Base-by-base conservation (phyloP, 35 echinoderm and acorn worm genomes). In the Lytechinus pictus region DNA sequence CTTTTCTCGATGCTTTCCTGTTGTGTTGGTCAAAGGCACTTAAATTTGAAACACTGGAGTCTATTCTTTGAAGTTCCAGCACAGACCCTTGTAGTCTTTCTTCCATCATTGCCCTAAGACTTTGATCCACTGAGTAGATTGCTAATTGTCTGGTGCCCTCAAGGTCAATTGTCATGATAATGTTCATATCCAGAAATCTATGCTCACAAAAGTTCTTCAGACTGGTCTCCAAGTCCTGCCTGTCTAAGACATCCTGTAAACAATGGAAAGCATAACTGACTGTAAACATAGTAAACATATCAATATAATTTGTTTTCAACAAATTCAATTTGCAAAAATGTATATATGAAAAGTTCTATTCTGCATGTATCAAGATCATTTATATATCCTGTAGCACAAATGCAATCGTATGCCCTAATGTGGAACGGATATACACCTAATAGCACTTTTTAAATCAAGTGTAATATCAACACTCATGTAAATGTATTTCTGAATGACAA, bases 1-100 rank as follows among this genome's bases (percentile, higher is more conserved):
- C 92, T 57, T 93, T 93, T 44, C 92, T 54, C 56, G 92, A 93
- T 93, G 92, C 92, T 93, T 93, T 93, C 92, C 92, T 93, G 54
- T 93, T 93, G 10, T 93, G 52, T 54, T 93, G 92, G 57, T 93
- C 54, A 57, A 93, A 93, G 92, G 92, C 92, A 93, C 92, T 93
- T 57, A 93, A 54, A 93, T 57, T 93, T 33, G 92, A 21, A 93
- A 93, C 92, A 93, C 10, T 57, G 55, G 53, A 93, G 52, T 93
- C 54, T 93, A 93, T 54, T 57, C 92, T 93, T 16, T 93, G 54
- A 55, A 93, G 92, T 14, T 93, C 92, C 4, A 93, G 24, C 1
- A 93, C 52, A 28, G 92, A 93, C n/a, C 54, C 54, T 54, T 93
- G 92, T 28, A 93, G 92, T 93, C 92, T 93, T 54, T 93, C 53